These are phyloP conservation scores for Eupeodes latifasciatus DNA, from an alignment of 2,888 invertebrate genomes.

Conservation along the genomic window DNA sequence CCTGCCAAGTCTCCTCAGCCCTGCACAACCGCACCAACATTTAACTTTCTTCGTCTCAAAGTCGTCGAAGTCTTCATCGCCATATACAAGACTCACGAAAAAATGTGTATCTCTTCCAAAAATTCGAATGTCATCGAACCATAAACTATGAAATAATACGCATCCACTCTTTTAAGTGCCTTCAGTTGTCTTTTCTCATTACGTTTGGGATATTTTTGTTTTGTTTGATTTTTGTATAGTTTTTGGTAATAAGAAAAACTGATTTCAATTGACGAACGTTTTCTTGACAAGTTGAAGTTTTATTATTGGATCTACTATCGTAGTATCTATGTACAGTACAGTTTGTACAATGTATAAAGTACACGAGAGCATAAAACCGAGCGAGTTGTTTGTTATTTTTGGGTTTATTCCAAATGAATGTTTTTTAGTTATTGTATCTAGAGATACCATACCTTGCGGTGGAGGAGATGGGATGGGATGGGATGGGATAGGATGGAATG, in stretches of 20 bases:
- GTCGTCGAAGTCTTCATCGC: too few relatives aligned
- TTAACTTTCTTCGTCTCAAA: constrained; percentile 18
- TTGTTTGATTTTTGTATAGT: constrained; percentile 9
- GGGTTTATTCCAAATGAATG: constrained; percentile 61
- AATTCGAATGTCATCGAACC: constrained; percentile 82
- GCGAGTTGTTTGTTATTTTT: constrained; percentile 60
- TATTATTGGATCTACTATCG: constrained; percentile 42
- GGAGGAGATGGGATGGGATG: constrained; percentile 57
- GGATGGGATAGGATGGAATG: constrained; percentile 65
- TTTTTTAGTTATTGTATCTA: constrained; percentile 74
- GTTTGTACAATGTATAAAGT: constrained; percentile 12
- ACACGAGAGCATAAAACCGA: constrained; percentile 1
- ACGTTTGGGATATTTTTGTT: not conserved
- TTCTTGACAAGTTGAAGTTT: constrained; percentile 56
- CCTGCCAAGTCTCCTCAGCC: constrained; percentile 11
- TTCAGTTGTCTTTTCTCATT: constrained; percentile 46
- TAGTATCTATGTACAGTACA: constrained; percentile 35
- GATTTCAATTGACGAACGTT: constrained; percentile 66
- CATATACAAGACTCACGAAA: constrained; percentile 63
- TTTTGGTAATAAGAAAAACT: constrained; percentile 62
- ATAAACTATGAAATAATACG: constrained; percentile 78
- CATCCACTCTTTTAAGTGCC: constrained; percentile 70
- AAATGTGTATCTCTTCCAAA: constrained; percentile 72
- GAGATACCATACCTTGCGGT: constrained; percentile 31
- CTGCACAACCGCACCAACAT: constrained; percentile 40